phyloP scores from a whole-genome alignment of 2,888 invertebrate genomes.

The Parnassius apollo region DNA sequence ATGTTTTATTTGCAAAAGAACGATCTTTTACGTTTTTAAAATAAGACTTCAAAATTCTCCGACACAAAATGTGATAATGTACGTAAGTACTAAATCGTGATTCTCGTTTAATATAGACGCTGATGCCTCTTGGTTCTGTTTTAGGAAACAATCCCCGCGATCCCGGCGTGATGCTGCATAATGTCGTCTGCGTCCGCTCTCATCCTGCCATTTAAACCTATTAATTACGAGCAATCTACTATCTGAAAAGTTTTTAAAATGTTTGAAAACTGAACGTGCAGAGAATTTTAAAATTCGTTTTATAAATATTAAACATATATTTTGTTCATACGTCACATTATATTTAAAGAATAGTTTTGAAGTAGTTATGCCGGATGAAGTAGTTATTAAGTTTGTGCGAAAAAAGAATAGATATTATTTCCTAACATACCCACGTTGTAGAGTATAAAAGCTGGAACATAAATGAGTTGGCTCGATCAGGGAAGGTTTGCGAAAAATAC shows the following conservation, averaged over 20 bases:
- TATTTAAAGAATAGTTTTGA: no score
- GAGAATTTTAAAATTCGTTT: background rate
- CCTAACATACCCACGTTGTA: no score
- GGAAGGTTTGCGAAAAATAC: no score
- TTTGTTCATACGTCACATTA: no score
- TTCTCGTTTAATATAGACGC: constrained; percentile 61
- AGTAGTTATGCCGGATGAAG: no score
- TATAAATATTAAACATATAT: background rate
- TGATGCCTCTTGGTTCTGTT: constrained; percentile 68
- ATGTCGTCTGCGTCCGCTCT: constrained; percentile 53
- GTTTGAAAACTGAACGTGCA: constrained; percentile 20
- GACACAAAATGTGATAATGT: constrained; percentile 32
- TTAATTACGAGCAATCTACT: constrained; percentile 47
- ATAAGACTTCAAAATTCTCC: constrained; percentile 10
- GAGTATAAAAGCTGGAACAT: no score
- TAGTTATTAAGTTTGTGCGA: no score
- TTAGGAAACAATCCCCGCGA: constrained; percentile 75
- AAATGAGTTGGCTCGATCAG: no score
- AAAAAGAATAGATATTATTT: no score
- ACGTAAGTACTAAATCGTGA: constrained; percentile 36
- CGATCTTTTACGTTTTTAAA: no score
- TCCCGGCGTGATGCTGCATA: constrained; percentile 78
- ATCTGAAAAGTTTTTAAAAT: constrained; percentile 25
- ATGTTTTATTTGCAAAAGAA: no score
- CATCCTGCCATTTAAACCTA: constrained; percentile 51